phyloP scores from a whole-genome alignment of 1,140 invertebrate species.

The Goniozus legneri region DNA sequence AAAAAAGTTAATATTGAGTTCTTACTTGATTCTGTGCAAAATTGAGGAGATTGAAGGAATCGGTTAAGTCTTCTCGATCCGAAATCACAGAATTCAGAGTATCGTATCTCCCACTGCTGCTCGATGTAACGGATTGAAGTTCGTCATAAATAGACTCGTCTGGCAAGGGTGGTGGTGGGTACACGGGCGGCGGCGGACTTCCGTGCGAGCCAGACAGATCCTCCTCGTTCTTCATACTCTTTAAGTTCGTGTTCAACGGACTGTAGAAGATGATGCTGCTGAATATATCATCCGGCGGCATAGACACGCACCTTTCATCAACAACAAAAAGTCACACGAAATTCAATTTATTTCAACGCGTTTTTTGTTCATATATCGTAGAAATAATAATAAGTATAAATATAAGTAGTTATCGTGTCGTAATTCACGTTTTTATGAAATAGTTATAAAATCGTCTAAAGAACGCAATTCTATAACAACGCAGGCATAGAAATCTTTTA shows the following conservation, averaged over 20 bases:
- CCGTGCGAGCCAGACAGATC: slow-evolving; percentile 39
- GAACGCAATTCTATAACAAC: no score
- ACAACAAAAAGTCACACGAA: no score
- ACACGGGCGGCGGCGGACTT: slow-evolving; percentile 55
- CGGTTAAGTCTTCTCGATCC: slow-evolving; percentile 46
- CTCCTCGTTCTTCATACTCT: slow-evolving; percentile 39
- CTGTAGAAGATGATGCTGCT: slow-evolving; percentile 52
- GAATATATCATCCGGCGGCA: slow-evolving; percentile 51
- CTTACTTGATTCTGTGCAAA: slow-evolving; percentile 28
- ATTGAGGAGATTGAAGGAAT: slow-evolving; percentile 30
- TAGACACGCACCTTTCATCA: slow-evolving; percentile 40
- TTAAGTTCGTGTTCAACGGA: slow-evolving; percentile 40
- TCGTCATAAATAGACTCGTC: slow-evolving; percentile 60
- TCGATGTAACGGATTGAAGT: slow-evolving; percentile 50
- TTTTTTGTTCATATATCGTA: no score
- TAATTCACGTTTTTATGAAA: no score
- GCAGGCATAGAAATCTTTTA: no score
- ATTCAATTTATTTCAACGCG: no score
- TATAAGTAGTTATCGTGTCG: no score
- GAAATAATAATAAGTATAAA: no score
- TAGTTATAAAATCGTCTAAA: no score
- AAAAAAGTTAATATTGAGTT: no score
- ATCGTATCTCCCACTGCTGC: slow-evolving; percentile 41
- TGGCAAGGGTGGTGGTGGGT: slow-evolving; percentile 60
- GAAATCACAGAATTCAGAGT: slow-evolving; percentile 43